Percentiles rank a stretch among this genome's conserved stretches.
phyloP scores from a whole-genome alignment of 2,797 vertebrate species.

The Hafferia zeledoni region DNA sequence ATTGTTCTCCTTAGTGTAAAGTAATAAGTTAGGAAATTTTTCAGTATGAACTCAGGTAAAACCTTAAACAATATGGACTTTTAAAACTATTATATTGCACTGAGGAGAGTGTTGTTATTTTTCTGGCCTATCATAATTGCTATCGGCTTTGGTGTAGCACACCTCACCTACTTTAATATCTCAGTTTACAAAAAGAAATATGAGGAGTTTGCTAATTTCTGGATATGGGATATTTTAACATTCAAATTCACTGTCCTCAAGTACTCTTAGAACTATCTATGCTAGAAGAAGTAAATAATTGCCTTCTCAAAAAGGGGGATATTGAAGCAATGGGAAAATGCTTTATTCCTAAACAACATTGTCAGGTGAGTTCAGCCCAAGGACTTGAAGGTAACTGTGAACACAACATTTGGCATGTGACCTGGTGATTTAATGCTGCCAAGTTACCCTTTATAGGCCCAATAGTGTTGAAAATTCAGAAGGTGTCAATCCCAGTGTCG shows the following conservation, averaged over 20 bases:
- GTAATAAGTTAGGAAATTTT: not conserved
- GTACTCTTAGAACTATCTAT: not conserved
- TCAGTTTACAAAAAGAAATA: not conserved
- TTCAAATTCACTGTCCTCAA: not conserved
- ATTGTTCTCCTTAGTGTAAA: not conserved
- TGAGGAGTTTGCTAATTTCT: not conserved
- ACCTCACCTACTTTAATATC: not conserved
- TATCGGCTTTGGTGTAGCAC: not conserved
- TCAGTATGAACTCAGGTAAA: not conserved
- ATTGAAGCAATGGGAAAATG: not conserved
- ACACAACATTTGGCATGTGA: not conserved
- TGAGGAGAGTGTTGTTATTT: not conserved
- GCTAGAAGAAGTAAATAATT: not conserved
- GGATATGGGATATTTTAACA: not conserved
- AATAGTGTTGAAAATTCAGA: slow-evolving; percentile 1
- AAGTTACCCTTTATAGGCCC: not conserved
- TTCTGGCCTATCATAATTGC: not conserved
- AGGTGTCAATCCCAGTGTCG: not conserved
- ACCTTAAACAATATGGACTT: not conserved
- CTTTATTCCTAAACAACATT: not conserved
- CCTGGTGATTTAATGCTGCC: not conserved
- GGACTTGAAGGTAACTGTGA: not conserved
- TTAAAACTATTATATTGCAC: not conserved
- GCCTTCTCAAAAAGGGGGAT: not conserved
- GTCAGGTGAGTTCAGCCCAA: slow-evolving; percentile 2